These are phyloP conservation scores for Shargacucullia verbasci DNA, from an alignment of 2,888 invertebrate genomes.

Conservation along the genomic window DNA sequence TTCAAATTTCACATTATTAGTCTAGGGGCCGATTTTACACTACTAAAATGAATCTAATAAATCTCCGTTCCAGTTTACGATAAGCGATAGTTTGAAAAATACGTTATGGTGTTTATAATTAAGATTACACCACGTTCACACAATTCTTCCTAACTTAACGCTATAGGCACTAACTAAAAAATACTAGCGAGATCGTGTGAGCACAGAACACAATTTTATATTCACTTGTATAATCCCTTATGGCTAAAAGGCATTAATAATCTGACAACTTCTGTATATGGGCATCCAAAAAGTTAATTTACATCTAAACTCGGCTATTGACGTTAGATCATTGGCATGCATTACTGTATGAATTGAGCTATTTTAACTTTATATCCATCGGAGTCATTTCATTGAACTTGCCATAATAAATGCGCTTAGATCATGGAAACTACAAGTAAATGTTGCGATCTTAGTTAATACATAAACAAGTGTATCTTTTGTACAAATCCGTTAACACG, in stretches of 20 bases:
- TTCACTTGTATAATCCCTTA: slow-evolving; percentile 78
- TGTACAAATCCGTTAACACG: slow-evolving; percentile 43
- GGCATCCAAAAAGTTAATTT: slow-evolving; percentile 74
- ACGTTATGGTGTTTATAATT: slow-evolving; percentile 65
- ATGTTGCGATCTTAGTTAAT: slow-evolving; percentile 24
- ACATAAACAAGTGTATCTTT: slow-evolving; percentile 41
- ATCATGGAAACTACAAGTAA: slow-evolving; percentile 53
- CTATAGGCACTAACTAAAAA: slow-evolving; percentile 87
- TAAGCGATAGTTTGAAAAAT: slow-evolving; percentile 69
- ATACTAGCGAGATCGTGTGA: slow-evolving; percentile 88
- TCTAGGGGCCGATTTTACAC: slow-evolving; percentile 67
- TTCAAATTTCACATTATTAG: slow-evolving; percentile 61
- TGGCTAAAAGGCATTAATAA: slow-evolving; percentile 80
- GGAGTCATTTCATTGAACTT: slow-evolving; percentile 34
- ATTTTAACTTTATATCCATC: slow-evolving; percentile 32
- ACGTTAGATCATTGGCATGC: slow-evolving; percentile 67
- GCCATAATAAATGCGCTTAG: slow-evolving; percentile 56
- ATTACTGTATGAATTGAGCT: slow-evolving; percentile 52
- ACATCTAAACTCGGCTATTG: slow-evolving; percentile 62
- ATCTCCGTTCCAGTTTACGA: slow-evolving; percentile 65
- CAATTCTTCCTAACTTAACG: slow-evolving; percentile 84
- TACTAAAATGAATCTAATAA: slow-evolving; percentile 71
- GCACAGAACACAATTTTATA: slow-evolving; percentile 85
- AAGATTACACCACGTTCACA: slow-evolving; percentile 68
- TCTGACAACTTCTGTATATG: slow-evolving; percentile 79